phyloP scores from a whole-genome alignment of 2,888 invertebrate species.

The Chironomus tentans region DNA sequence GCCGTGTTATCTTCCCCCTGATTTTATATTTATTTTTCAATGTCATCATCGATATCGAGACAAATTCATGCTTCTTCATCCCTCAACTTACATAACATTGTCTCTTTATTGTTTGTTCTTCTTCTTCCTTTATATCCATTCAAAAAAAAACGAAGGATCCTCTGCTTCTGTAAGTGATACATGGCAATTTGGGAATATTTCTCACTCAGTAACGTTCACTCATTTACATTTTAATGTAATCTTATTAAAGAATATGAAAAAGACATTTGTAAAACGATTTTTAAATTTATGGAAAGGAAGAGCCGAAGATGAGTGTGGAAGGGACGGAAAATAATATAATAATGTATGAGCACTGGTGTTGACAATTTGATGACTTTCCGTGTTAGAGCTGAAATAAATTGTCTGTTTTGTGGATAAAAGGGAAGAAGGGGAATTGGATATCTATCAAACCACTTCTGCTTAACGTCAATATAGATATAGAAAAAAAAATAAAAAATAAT shows the following conservation, averaged over 20 bases:
- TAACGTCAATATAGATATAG: neutral
- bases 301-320: neutral
- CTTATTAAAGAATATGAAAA: conserved; percentile 9
- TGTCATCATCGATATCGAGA: neutral
- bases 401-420: neutral
- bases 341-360: neutral
- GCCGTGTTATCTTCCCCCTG: no score
- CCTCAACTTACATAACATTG: neutral
- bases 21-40: neutral
- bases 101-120: no score
- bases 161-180: neutral
- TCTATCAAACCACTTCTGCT: neutral
- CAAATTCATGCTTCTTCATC: neutral
- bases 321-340: neutral
- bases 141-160: neutral
- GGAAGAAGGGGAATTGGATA: neutral
- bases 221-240: conserved; percentile 13
- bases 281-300: no score
- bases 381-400: neutral
- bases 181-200: neutral
- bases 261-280: conserved; percentile 1
- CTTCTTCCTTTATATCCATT: neutral
- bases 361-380: conserved; percentile 6
- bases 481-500: neutral
- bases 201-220: neutral